A percentile compares a stretch with the other conserved stretches of the same genome.
phyloP scores from a whole-genome alignment of 2,113 vertebrate species.

The Paracanthobrama guichenoti region DNA sequence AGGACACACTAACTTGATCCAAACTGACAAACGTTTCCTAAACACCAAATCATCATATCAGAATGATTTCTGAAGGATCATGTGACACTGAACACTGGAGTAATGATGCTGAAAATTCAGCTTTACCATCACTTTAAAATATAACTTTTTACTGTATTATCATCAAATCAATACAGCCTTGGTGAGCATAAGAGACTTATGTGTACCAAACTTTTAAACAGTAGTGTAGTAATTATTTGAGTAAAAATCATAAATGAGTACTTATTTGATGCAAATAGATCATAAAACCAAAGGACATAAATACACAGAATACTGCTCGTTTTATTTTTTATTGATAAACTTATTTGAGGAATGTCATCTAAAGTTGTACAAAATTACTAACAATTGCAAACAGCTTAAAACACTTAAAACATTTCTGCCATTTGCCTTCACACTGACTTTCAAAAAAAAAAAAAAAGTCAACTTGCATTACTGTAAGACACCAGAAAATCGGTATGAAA shows the following conservation, averaged over 20 bases:
- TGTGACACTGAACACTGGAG: background rate
- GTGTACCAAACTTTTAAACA: too few species aligned
- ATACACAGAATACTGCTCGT: background rate
- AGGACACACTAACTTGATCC: too few species aligned
- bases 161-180: too few species aligned
- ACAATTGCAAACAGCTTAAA: background rate
- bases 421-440: background rate
- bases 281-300: background rate
- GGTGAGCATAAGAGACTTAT: too few species aligned
- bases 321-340: conserved; percentile 3
- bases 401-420: background rate
- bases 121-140: too few species aligned
- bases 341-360: background rate
- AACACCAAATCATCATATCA: background rate
- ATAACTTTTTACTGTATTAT: too few species aligned
- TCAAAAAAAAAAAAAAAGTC: background rate
- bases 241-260: background rate
- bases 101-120: background rate
- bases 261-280: background rate
- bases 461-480: background rate
- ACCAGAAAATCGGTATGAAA: background rate
- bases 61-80: background rate
- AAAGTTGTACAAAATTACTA: conserved; percentile 9
- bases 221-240: too few species aligned
- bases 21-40: background rate